phyloP scores from a whole-genome alignment of 2,113 vertebrate genomes.

The Leucosticte australis region DNA sequence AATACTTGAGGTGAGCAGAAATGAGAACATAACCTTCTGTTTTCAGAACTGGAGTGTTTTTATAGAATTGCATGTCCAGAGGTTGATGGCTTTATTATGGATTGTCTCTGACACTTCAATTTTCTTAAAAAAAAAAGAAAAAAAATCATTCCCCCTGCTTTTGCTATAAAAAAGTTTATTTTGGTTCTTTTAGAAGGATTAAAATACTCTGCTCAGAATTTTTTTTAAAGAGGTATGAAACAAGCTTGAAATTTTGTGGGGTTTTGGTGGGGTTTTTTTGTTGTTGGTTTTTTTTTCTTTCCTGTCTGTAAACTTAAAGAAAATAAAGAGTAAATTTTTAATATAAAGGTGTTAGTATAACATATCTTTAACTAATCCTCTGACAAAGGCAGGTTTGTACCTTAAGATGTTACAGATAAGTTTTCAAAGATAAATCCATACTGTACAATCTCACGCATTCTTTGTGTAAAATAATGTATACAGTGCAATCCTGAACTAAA shows the following conservation, averaged over 20 bases:
- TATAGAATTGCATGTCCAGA: neutral
- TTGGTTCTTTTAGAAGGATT: neutral
- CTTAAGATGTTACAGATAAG: neutral
- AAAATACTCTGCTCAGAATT: neutral
- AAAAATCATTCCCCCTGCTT: fast-evolving
- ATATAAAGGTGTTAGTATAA: neutral
- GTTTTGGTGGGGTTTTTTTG: fast-evolving
- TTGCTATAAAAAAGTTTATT: neutral
- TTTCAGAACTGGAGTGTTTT: neutral
- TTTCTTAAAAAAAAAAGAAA: neutral
- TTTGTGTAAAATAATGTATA: neutral
- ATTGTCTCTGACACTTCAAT: neutral
- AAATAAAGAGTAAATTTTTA: neutral
- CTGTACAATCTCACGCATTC: neutral
- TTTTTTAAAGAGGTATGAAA: neutral
- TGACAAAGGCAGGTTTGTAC: neutral
- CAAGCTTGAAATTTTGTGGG: neutral
- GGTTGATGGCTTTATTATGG: neutral
- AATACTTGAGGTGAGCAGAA: neutral
- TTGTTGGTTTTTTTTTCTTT: neutral
- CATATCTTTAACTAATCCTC: neutral
- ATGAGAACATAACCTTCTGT: neutral
- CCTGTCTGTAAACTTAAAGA: neutral
- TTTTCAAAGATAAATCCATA: neutral
- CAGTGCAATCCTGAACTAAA: neutral